These are phyloP conservation scores for Paralvinella palmiformis DNA, from an alignment of 1,140 invertebrate genomes.

Conservation along the genomic window DNA sequence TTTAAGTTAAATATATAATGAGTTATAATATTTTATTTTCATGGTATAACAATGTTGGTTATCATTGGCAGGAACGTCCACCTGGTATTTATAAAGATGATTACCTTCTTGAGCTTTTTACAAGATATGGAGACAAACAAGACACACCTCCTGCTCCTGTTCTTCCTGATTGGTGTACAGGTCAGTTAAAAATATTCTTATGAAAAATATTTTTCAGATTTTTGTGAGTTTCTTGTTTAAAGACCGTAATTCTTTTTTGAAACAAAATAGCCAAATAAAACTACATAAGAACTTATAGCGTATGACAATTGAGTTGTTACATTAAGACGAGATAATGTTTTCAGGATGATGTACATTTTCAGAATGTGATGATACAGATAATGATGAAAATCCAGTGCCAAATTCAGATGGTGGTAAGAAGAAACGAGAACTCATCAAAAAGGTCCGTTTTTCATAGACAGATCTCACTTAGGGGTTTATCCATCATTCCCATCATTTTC, in stretches of 20 bases:
- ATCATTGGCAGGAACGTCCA: constrained; percentile 49
- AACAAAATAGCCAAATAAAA: too few species aligned
- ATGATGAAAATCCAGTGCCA: neutral
- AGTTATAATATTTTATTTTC: neutral
- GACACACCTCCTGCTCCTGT: constrained; percentile 66
- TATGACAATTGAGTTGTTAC: too few species aligned
- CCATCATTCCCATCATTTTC: too few species aligned
- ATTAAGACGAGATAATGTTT: too few species aligned
- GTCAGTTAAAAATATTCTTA: constrained; percentile 43
- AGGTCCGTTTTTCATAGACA: too few species aligned
- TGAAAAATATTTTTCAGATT: neutral
- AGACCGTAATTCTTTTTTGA: too few species aligned
- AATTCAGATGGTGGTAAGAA: neutral
- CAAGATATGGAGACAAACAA: constrained; percentile 70
- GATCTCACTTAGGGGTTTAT: too few species aligned
- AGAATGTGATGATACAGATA: neutral
- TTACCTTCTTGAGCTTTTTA: constrained; percentile 58
- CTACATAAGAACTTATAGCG: too few species aligned
- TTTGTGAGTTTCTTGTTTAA: neutral
- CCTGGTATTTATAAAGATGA: constrained; percentile 67
- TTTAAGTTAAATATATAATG: too few species aligned
- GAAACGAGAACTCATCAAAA: neutral
- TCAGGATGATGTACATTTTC: too few species aligned
- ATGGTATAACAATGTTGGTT: constrained; percentile 50
- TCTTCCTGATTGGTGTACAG: constrained; percentile 76